These are phyloP conservation scores for Cantharis nigra DNA, from an alignment of 2,888 invertebrate species.

Conservation along the genomic window DNA sequence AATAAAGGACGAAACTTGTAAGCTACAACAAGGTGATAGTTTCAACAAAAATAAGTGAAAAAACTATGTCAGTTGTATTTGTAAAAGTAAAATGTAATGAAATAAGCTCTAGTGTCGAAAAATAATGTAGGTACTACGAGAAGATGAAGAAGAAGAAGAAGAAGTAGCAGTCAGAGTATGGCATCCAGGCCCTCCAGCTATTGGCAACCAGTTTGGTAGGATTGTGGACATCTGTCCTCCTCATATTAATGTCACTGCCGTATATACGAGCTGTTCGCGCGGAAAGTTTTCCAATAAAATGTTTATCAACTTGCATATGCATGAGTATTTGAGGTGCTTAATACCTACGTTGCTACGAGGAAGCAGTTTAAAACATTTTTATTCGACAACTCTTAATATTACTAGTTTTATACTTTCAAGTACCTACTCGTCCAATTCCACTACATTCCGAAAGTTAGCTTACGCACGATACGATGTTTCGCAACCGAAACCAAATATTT, in stretches of 20 bases:
- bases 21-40: not conserved
- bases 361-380: conserved; percentile 33
- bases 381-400: conserved; percentile 17
- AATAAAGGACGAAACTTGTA: not conserved
- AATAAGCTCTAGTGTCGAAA: conserved; percentile 27
- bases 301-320: conserved; percentile 49
- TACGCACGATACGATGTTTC: conserved; percentile 24
- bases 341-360: conserved; percentile 39
- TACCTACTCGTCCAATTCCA: conserved; percentile 17
- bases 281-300: conserved; percentile 50
- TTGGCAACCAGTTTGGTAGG: conserved; percentile 67
- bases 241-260: conserved; percentile 62
- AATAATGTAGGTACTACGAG: conserved; percentile 22
- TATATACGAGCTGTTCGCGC: conserved; percentile 36
- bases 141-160: conserved; percentile 9
- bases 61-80: not conserved
- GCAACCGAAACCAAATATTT: conserved; percentile 25
- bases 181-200: conserved; percentile 45
- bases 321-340: conserved; percentile 41
- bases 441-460: conserved; percentile 28
- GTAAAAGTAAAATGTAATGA: conserved; percentile 7
- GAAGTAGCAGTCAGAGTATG: conserved; percentile 36
- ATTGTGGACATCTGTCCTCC: conserved; percentile 64
- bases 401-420: conserved; percentile 30
- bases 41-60: not conserved